Evolutionary conservation across 2,797 vertebrate species (phyloP).

Genomic region (Loriculus beryllinus): DNA sequence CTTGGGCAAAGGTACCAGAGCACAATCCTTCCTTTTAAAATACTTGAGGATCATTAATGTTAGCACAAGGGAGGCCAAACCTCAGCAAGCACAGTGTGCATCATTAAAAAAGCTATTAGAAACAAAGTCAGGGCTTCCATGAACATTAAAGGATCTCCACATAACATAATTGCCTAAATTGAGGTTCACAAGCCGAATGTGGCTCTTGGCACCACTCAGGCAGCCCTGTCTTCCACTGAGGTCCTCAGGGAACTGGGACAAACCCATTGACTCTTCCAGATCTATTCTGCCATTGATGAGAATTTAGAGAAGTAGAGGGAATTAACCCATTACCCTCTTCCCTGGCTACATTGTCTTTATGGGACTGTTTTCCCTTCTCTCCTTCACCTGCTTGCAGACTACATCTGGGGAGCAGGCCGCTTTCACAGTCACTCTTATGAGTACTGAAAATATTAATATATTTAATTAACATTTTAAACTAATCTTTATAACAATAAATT

Average conservation of each 20-base stretch:
- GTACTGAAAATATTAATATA: not conserved
- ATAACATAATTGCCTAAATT: not conserved
- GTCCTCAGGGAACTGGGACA: not conserved
- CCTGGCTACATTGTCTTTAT: not conserved
- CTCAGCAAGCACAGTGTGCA: not conserved
- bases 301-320: not conserved
- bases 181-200: not conserved
- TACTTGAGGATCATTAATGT: not conserved
- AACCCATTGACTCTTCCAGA: not conserved
- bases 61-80: not conserved
- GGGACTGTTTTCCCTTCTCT: not conserved
- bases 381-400: not conserved
- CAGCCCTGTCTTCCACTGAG: not conserved
- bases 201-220: not conserved
- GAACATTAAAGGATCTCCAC: not conserved
- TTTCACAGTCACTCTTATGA: not conserved
- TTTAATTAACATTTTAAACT: not conserved
- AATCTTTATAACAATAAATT: not conserved
- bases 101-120: not conserved
- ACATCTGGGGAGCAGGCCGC: not conserved
- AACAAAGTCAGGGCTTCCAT: not conserved
- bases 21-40: not conserved
- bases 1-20: not conserved
- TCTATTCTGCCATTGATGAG: not conserved
- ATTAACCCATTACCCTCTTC: not conserved